Evolutionary conservation across 2,113 vertebrate species (phyloP).

Genomic region (Ageneiosus marmoratus): DNA sequence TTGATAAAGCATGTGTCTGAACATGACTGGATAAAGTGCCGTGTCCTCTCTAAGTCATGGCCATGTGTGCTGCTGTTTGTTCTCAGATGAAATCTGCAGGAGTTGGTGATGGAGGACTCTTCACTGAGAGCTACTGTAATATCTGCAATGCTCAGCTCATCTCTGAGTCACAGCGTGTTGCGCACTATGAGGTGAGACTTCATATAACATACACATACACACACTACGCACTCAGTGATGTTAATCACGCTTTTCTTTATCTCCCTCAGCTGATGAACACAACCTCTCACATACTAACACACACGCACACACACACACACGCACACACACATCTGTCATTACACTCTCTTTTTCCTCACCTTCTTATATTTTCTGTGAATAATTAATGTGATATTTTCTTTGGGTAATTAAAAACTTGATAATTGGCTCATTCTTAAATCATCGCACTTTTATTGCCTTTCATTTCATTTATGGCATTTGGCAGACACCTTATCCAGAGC

Average conservation of each 20-base stretch:
- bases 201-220: slow-evolving; percentile 13
- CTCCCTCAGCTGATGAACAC: background rate
- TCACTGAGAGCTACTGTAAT: slow-evolving; percentile 84
- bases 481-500: no score
- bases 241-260: slow-evolving; percentile 5
- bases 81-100: slow-evolving; percentile 80
- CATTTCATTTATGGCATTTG: no score
- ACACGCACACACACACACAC: background rate
- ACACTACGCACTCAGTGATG: slow-evolving; percentile 17
- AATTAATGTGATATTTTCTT: background rate
- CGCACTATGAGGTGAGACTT: slow-evolving; percentile 80
- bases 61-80: slow-evolving; percentile 25
- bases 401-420: background rate
- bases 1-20: background rate
- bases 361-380: slow-evolving; percentile 3
- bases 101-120: slow-evolving; percentile 75
- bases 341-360: background rate
- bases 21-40: background rate
- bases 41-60: background rate
- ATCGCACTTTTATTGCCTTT: background rate
- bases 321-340: background rate
- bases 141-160: slow-evolving; percentile 85
- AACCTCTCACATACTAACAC: no score
- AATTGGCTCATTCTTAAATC: background rate
- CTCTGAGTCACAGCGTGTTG: slow-evolving; percentile 82